Evolutionary conservation across 1,140 invertebrate genomes (phyloP), one percentile per base, ranked within the genome.

Genomic region (Homarus americanus): DNA sequence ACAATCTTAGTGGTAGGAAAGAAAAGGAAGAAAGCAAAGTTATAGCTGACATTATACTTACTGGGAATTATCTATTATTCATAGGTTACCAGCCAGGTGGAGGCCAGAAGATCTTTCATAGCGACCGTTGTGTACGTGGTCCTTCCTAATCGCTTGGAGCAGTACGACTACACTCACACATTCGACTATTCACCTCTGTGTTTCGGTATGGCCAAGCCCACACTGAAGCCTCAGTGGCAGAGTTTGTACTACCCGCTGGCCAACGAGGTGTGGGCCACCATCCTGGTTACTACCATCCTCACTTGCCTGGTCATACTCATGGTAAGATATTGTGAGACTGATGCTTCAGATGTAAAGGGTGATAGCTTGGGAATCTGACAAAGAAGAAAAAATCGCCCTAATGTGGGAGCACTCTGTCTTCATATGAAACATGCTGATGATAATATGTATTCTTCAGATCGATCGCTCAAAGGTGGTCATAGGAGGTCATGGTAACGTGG

Each of bases 171-270:
- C 82, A 73, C 66, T 2, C 20, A 15, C 20, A 41, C n/a, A 38
- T 84, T 41, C 66, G 82, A 84, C 5, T 41, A 24, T 24, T 24
- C 38, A 10, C n/a, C 40, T 28, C 24, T 44, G 0, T 73, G 36
- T 3, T 84, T 84, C 69, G 82, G 66, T 24, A 24, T 73, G 38
- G 63, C 63, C n/a, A 84, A 84, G 69, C 82, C 82, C n/a, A 38
- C n/a, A 7, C 41, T 73, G 66, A 41, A 49, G 82, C 82, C 82
- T 3, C 82, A 32, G 66, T 84, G 82, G 82, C 24, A 69, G 36
- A 73, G 66, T 20, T 17, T 84, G 28, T 84, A 73, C 34, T 73
- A 73, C 41, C 82, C 82, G 0, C 40, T 84, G 82, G 36, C 66
- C 24, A 15, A 24, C 17, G 63, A 84, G 69, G 82, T 84, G 66